These are phyloP conservation scores for Macquaria australasica DNA, from an alignment of 2,113 vertebrate genomes.

Conservation along the genomic window DNA sequence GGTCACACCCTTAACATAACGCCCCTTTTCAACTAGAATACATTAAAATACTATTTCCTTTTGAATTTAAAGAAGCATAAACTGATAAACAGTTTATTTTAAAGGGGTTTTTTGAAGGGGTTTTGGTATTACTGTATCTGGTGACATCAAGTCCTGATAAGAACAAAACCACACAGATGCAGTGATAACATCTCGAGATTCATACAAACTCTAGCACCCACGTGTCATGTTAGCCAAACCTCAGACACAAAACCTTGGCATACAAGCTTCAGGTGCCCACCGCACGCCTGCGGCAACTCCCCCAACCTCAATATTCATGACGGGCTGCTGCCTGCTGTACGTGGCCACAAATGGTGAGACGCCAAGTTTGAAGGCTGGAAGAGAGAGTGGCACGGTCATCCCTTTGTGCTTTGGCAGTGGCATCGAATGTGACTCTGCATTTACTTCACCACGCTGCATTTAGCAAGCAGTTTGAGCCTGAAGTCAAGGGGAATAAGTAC, in stretches of 20 bases:
- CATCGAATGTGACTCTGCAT: conserved; percentile 46
- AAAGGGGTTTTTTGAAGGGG: too few relatives aligned
- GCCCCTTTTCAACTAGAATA: not conserved
- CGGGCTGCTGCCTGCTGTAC: conserved; percentile 29
- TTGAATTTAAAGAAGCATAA: not conserved
- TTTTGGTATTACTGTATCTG: not conserved
- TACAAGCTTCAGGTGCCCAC: conserved; percentile 49
- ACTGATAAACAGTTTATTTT: not conserved
- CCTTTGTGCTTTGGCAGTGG: conserved; percentile 35
- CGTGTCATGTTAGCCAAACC: conserved; percentile 29
- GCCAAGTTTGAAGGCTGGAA: conserved; percentile 47
- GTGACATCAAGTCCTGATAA: conserved; percentile 25
- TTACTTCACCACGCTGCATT: conserved; percentile 18
- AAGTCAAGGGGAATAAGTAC: conserved; percentile 56
- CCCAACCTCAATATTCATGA: conserved; percentile 51
- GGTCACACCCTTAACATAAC: not conserved
- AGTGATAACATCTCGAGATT: conserved; percentile 36
- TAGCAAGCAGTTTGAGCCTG: conserved; percentile 27
- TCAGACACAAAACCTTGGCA: conserved; percentile 42
- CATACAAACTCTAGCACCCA: not conserved
- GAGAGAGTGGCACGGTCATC: conserved; percentile 15
- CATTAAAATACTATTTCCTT: not conserved
- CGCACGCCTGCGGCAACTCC: conserved; percentile 10
- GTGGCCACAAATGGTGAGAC: conserved; percentile 33
- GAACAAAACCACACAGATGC: conserved; percentile 20